Base-by-base conservation (phyloP, 2,888 invertebrate species). In the Homarus gammarus region DNA sequence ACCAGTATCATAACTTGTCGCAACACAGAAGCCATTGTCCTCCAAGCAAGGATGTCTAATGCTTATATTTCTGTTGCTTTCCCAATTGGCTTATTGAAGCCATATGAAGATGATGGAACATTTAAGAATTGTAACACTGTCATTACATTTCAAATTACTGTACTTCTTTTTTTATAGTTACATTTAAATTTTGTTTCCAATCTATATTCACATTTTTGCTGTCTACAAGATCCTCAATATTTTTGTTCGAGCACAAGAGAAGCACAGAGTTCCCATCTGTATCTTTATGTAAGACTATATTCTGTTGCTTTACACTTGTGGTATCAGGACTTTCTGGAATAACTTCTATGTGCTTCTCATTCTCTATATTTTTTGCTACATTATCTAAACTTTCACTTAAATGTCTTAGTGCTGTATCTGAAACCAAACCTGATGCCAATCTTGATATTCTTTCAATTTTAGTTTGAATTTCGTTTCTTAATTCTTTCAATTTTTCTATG, bases 381-480 rank as follows among this genome's bases (percentile, higher is more conserved):
- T 36, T 68, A 68, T 77, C 70, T 83, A 83, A 44, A 38, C 56
- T 83, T 27, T 83, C 44, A 49, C 49, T 38, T 38, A 83, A 70
- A 40, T 38, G 33, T 61, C 56, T 64, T 61, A 81, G 27, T 61
- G 81, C 56, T 36, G 56, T 81, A 31, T 61, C 40, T 81, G 81
- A 64, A 27, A 70, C 70, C 27, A 83, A 83, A 6, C 70, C 82
- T 70, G 40, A n/a, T 44, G 82, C 33, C 31, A 83, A 44, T 70
- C 68, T 40, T n/a, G 82, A 83, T 68, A 83, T 70, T 70, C 68
- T 40, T 44, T 83, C 64, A 68, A 68, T 68, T 83, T 83, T 83
- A 5, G 40, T 31, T 68, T 64, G 44, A 83, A 83, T 68, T 38
- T 83, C 40, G 70, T 68, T 83, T 31, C 82, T 70, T 68, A 83